These are phyloP conservation scores for Actias luna DNA, from an alignment of 2,888 invertebrate genomes.

Conservation along the genomic window DNA sequence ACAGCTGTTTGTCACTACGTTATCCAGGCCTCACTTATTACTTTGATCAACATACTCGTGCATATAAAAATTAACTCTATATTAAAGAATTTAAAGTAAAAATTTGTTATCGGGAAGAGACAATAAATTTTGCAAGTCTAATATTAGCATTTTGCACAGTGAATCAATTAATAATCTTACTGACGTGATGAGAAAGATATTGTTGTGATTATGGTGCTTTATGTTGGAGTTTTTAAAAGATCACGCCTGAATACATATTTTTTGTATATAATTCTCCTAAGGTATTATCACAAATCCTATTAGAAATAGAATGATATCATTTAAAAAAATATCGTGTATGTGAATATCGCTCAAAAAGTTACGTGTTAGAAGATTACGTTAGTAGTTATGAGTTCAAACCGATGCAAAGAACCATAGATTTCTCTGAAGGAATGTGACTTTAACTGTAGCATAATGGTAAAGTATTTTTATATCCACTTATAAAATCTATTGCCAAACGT, in stretches of 20 bases:
- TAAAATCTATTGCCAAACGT: no score
- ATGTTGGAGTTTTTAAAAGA: not conserved
- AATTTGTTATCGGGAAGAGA: slow-evolving; percentile 21
- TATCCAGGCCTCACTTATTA: slow-evolving; percentile 34
- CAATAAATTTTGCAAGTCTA: slow-evolving; percentile 37
- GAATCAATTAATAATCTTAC: slow-evolving; percentile 46
- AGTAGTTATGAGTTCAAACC: no score
- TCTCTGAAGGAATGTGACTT: no score
- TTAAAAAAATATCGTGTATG: no score
- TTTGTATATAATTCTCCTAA: not conserved
- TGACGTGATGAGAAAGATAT: slow-evolving; percentile 23
- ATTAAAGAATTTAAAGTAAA: slow-evolving; percentile 19
- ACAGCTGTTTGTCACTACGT: slow-evolving; percentile 46
- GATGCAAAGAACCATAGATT: no score
- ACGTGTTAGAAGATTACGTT: no score
- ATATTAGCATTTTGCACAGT: slow-evolving; percentile 39
- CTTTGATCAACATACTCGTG: slow-evolving; percentile 38
- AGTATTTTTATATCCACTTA: no score
- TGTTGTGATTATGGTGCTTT: slow-evolving; percentile 13
- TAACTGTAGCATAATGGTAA: no score
- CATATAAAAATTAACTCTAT: slow-evolving; percentile 29
- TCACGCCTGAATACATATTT: not conserved
- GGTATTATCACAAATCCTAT: not conserved
- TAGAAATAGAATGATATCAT: not conserved
- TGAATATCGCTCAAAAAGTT: no score